Evolutionary conservation across 2,888 invertebrate species (phyloP).

Genomic region (Chrysolina oricalcia): DNA sequence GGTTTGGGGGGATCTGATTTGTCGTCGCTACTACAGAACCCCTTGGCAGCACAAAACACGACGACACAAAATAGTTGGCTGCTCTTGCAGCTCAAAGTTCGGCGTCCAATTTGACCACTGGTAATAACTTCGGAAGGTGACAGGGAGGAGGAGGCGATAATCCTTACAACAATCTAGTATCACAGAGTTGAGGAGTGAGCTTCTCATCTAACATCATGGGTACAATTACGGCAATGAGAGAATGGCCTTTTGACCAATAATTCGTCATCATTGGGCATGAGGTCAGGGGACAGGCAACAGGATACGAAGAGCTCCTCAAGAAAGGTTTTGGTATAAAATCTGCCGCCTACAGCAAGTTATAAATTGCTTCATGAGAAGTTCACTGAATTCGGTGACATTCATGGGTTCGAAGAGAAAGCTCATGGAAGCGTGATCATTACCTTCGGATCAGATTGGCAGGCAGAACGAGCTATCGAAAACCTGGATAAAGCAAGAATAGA

Average conservation of each 20-base stretch:
- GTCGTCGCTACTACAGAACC: constrained; percentile 49
- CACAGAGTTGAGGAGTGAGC: constrained; percentile 9
- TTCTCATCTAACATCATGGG: constrained; percentile 24
- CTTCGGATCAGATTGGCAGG: constrained; percentile 91
- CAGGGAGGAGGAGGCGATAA: constrained; percentile 45
- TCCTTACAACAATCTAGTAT: constrained; percentile 23
- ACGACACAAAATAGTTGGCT: constrained; percentile 40
- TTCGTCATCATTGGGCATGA: constrained; percentile 28
- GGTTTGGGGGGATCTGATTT: constrained; percentile 46
- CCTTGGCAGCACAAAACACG: constrained; percentile 34
- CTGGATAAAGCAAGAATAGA: constrained; percentile 94
- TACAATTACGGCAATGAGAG: constrained; percentile 42
- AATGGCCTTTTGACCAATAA: constrained; percentile 19
- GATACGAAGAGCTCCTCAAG: constrained; percentile 45
- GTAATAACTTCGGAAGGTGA: constrained; percentile 35
- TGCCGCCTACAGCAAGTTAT: constrained; percentile 94
- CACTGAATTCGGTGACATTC: constrained; percentile 93
- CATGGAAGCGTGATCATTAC: constrained; percentile 91
- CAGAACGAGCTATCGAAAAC: constrained; percentile 92
- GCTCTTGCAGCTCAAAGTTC: constrained; percentile 37
- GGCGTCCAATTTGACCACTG: not conserved
- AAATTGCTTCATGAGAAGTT: constrained; percentile 94
- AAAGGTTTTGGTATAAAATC: constrained; percentile 57
- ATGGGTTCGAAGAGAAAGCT: constrained; percentile 94
- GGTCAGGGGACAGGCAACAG: constrained; percentile 25